Conservation (phyloP, 2,113 vertebrate species). For the Ochotona curzoniae region DNA sequence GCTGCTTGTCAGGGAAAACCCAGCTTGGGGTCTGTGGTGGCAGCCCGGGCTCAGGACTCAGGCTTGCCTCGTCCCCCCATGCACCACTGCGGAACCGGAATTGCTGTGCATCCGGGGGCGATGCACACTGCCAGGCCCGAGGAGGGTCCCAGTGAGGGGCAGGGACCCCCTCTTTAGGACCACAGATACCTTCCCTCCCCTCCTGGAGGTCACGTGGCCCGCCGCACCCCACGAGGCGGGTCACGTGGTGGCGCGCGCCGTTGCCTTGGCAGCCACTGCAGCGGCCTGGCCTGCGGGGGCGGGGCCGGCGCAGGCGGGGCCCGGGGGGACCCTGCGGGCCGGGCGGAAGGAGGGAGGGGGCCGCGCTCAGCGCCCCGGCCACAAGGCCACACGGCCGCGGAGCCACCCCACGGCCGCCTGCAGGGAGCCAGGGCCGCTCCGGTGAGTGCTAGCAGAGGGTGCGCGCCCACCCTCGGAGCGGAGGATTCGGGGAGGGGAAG, state of each 20-base stretch:
- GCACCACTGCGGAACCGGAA: no score
- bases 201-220: slow-evolving; percentile 40
- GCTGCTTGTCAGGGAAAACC: no score
- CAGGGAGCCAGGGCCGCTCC: not conserved
- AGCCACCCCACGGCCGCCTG: not conserved
- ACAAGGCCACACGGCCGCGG: not conserved
- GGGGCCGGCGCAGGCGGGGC: slow-evolving; percentile 36
- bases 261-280: slow-evolving; percentile 75
- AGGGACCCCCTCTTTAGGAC: not conserved
- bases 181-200: not conserved
- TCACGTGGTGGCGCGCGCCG: slow-evolving; percentile 61
- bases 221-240: not conserved
- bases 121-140: no score
- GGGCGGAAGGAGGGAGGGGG: slow-evolving; percentile 40
- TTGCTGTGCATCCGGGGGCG: no score
- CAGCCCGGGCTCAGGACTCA: not conserved
- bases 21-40: not conserved
- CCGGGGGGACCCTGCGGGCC: not conserved
- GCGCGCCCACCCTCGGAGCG: not conserved
- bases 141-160: no score
- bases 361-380: slow-evolving; percentile 2
- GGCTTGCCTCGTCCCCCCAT: not conserved
- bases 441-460: slow-evolving; percentile 42
- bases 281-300: not conserved
- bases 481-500: not conserved